Evolutionary conservation across 2,888 invertebrate species (phyloP), one percentile per base, ranked within the genome.

Genomic region (Nebria brevicollis): DNA sequence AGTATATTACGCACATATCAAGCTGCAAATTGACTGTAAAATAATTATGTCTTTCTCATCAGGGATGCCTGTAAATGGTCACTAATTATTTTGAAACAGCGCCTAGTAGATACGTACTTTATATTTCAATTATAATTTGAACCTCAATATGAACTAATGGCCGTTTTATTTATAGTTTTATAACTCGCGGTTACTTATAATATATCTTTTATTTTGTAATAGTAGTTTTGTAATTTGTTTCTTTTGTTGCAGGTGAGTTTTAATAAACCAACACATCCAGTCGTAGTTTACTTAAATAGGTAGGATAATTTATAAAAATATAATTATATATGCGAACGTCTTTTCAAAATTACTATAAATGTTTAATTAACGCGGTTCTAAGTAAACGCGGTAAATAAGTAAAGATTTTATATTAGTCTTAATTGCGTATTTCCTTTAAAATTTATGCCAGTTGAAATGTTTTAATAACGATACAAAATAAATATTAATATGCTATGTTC

Each of bases 1-100:
- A 8, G 54, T 54, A 54, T 13, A 13, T 34, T 13, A 54, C 54
- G 54, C 54, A 13, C 54, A 54, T 13, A 54, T 13, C 13, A 70
- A 34, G 8, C 26, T 25, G 11, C 25, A 70, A 66, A 66, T 66
- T 66, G 66, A 66, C 66, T 66, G 66, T 70, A 70, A 26, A 70
- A 70, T 34, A 70, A 70, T 70, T 20, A 70, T 70, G 26, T 26
- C 25, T 13, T 70, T 25, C 25, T 70, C 70, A 70, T 54, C 54
- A 54, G 54, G 54, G 54, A 54, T 54, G 1, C 54, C 54, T 54
- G 13, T 54, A 54, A 54, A 54, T 54, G 54, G 8, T 54, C 54
- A 54, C 54, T 54, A 54, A 54, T 54, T 54, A 34, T 34, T 54
- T 11, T 8, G 8, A 54, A 54, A 11, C 13, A 13, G 4, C 13